Base-by-base conservation (phyloP, 1,140 invertebrate genomes). In the Zaprionus vittiger region DNA sequence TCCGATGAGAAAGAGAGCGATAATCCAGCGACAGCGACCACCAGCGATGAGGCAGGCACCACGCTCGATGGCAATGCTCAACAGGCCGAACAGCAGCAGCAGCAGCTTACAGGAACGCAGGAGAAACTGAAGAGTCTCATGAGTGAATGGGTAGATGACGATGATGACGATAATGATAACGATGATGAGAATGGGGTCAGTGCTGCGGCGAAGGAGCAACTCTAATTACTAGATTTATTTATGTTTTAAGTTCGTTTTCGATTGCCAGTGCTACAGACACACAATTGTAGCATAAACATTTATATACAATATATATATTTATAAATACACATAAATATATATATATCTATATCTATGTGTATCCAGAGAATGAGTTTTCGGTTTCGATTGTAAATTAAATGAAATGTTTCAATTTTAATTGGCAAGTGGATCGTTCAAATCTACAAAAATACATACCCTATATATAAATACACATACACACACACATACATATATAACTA, bases 161-260 rank as follows among this genome's bases (percentile, higher is more conserved):
- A 92, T 9, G 91, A 92, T 52, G 89, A 83, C 4, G 84, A 90
- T 37, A 83, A 90, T 49, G 83, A 91, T 11, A 90, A 91, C 26
- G 89, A 91, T 54, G 90, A 90, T 55, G 85, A 87, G 71, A 87
- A 86, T 80, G 82, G 80, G 41, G 86, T 91, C 24, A 87, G 73
- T 79, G 87, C 84, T 67, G 79, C 72, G 68, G 78, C 83, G 73
- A 87, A 91, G 38, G 83, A 77, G 71, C 75, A 91, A 55, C 86
- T 91, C 77, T 92, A 84, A 92, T 77, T 85, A 77, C 67, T 91
- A 91, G 83, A 91, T 83, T 92, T 92, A 92, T 82, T 91, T 91
- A 85, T 86, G 75, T 91, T 91, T 77, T 91, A 92, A 91, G 82
- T 82, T 77, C 26, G 60, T 47, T 77, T 70, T 66, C 69, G 28